A percentile compares a stretch with the other conserved stretches of the same genome.
Evolutionary conservation across 2,113 vertebrate genomes (phyloP).

Genomic region (Paramormyrops kingsleyae): DNA sequence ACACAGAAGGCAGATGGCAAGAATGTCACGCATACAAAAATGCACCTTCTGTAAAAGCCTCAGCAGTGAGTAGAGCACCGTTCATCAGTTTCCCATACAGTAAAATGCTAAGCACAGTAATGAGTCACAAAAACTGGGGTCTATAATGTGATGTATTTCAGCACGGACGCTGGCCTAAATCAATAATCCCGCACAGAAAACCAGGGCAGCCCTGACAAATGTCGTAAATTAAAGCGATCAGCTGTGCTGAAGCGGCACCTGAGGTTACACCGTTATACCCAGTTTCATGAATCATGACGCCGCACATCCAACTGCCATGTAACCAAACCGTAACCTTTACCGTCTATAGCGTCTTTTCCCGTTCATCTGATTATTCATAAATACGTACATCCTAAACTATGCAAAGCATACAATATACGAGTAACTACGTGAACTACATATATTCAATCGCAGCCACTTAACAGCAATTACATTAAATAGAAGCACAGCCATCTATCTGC

Average conservation of each 20-base stretch:
- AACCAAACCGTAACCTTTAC: not conserved
- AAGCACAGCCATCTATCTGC: not conserved
- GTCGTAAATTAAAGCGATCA: not conserved
- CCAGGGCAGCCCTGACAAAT: not conserved
- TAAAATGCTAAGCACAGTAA: not conserved
- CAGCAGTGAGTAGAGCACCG: not conserved
- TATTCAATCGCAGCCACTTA: not conserved
- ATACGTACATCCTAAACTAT: not conserved
- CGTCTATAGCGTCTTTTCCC: not conserved
- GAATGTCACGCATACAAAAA: not conserved
- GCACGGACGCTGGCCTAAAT: not conserved
- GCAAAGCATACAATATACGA: not conserved
- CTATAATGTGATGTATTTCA: not conserved
- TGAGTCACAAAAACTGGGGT: not conserved
- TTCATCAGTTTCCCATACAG: not conserved
- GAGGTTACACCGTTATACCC: not conserved
- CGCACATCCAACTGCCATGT: not conserved
- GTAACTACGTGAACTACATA: not conserved
- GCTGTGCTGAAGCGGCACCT: not conserved
- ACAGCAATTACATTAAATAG: not conserved
- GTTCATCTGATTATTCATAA: not conserved
- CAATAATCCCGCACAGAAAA: not conserved
- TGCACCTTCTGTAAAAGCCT: not conserved
- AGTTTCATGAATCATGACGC: not conserved
- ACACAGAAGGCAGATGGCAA: not conserved